Base-by-base conservation (phyloP, 1,140 invertebrate genomes). In the Hylaeus anthracinus region DNA sequence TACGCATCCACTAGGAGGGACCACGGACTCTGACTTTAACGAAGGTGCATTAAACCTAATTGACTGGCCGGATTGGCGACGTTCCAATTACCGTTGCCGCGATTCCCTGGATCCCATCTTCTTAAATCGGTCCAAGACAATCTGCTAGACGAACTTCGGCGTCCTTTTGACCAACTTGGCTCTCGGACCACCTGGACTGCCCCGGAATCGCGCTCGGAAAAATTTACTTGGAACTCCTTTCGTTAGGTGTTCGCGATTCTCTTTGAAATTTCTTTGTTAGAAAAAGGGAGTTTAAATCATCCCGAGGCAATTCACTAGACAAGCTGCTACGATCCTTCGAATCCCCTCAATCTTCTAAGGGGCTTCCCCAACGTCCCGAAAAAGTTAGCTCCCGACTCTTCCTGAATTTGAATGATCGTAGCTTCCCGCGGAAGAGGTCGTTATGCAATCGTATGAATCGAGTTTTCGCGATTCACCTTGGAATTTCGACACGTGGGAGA, bases 401-500 rank as follows among this genome's bases (percentile, higher is more conserved):
- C 12, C 14, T 56, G 55, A 15, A 56, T 56, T 56, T n/a, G 15
- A 56, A 56, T 56, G 4, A 56, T 15, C 5, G 15, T 1, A 41
- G 63, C 5, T 48, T 48, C 2, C 8, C 8, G 45, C 45, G 45
- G 2, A 48, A 48, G 45, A 48, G 45, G 26, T 26, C 26, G 26
- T 64, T 64, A 10, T 15, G 64, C 64, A 66, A 66, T 66, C 43
- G 64, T 15, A 8, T 48, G 14, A 66, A 82, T 66, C 67, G 43
- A 55, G 10, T 45, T 10, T 64, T 6, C n/a, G 48, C 58, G 58
- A 70, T 69, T 51, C 64, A 77, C 64, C 75, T 64, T 51, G 58
- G 39, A 69, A 82, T 64, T 79, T 70, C 56, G 43, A 14, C 48
- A 53, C 37, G 55, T 55, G 45, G 43, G 37, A 63, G n/a, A 55